Conservation (phyloP, 2,113 vertebrate species). For the Ammodytes marinus region DNA sequence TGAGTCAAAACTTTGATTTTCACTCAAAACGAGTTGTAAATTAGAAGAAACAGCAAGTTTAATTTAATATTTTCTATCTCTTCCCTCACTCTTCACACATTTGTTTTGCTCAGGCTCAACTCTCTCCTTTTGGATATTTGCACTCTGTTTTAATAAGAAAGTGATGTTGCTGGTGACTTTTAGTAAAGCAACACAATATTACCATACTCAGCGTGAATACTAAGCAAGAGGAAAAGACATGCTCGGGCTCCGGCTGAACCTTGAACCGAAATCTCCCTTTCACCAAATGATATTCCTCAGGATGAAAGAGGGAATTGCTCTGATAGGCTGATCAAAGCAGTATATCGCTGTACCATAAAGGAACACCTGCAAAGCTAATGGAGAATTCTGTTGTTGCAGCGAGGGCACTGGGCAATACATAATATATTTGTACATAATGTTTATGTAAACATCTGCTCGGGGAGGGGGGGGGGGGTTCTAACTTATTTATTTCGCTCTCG, state of each 20-base stretch:
- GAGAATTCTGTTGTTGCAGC: conserved; percentile 70
- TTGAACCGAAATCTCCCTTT: conserved; percentile 77
- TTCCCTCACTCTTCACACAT: conserved; percentile 14
- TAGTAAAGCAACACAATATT: conserved; percentile 75
- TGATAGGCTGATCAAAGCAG: conserved; percentile 83
- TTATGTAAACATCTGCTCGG: conserved; percentile 83
- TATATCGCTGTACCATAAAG: conserved; percentile 74
- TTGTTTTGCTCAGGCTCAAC: conserved; percentile 46
- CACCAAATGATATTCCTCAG: conserved; percentile 74
- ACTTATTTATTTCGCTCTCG: conserved; percentile 76
- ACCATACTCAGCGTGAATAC: conserved; percentile 76
- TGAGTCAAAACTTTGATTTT: conserved; percentile 27
- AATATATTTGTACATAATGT: conserved; percentile 79
- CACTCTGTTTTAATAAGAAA: conserved; percentile 78
- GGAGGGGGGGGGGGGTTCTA: conserved; percentile 61
- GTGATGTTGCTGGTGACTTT: conserved; percentile 81
- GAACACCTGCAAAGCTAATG: conserved; percentile 81
- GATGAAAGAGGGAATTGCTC: conserved; percentile 84
- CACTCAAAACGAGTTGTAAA: conserved; percentile 13
- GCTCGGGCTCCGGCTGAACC: conserved; percentile 73
- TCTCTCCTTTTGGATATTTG: conserved; percentile 62
- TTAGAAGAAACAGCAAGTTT: conserved; percentile 35
- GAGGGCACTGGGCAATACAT: conserved; percentile 75
- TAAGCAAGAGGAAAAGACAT: conserved; percentile 69
- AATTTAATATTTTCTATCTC: conserved; percentile 32